Base-by-base conservation (phyloP, 2,113 vertebrate genomes). In the Pomatorhinus ruficollis region DNA sequence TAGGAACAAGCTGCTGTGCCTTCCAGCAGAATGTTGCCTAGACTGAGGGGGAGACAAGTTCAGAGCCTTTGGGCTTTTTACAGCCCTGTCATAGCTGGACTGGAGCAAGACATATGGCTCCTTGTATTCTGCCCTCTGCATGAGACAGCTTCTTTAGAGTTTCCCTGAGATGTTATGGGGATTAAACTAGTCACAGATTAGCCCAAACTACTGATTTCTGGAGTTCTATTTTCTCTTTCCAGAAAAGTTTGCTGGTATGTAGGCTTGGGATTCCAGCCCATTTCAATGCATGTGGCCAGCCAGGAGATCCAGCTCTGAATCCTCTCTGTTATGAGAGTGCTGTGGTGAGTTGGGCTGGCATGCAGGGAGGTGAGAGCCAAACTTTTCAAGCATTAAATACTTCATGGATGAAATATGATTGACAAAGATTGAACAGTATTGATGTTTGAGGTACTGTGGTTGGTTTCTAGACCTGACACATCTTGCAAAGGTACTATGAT, bases 221-320 rank as follows among this genome's bases (percentile, higher is more conserved):
- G 68, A 95, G 31, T 77, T 83, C 52, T 83, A 0, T 94, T 79
- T 94, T 93, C 71, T 86, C 47, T 56, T 81, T 96, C 63, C 75
- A 90, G 72, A 96, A 40, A 88, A 21, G 22, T 70, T 77, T 72
- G 47, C n/a, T 93, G 72, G 65, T 94, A 82, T 89, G 83, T 83
- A 68, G 64, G 76, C 84, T 84, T 95, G 79, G 76, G 68, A 91
- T 83, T 90, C 17, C 57, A 94, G 88, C 68, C 82, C 57, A 11
- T 89, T 86, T 74, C 45, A 75, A 66, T 83, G 60, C 65, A 49
- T 22, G 52, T 3, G 1, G 53, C 65, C 45, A 84, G 87, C 90
- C 75, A 90, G 83, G 49, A 95, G 66, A 47, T 86, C n/a, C 53
- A 83, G 87, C 71, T 94, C 78, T 76, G 75, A 95, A 59, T 82